Evolutionary conservation across 1,140 invertebrate species (phyloP).

Genomic region (Magallana ariakensis): DNA sequence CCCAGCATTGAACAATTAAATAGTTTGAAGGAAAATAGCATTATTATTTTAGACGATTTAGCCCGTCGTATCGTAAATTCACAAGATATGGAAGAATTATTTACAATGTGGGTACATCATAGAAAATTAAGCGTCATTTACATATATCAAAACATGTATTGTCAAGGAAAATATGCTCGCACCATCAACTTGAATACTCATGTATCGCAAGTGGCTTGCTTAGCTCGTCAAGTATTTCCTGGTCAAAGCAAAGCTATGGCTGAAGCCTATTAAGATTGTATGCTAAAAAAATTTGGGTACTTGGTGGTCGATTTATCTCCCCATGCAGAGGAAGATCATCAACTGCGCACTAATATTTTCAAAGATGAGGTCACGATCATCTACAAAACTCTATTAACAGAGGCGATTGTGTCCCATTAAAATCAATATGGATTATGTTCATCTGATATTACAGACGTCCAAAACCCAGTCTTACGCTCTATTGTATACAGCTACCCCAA

Average conservation of each 20-base stretch:
- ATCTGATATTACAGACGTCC: neutral
- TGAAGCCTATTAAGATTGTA: conserved; percentile 44
- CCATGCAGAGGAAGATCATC: neutral
- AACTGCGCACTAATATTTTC: conserved; percentile 35
- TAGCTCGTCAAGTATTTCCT: conserved; percentile 38
- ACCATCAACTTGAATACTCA: conserved; percentile 48
- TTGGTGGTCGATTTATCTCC: conserved; percentile 47
- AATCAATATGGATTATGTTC: neutral
- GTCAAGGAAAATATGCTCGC: conserved; percentile 34
- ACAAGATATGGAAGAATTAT: conserved; percentile 43
- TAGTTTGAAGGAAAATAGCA: conserved; percentile 9
- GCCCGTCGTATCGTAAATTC: neutral
- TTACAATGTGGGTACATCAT: conserved; percentile 41
- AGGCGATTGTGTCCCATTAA: too few species aligned
- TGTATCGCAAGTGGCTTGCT: conserved; percentile 36
- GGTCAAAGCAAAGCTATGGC: neutral
- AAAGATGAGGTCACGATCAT: conserved; percentile 11
- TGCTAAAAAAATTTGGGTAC: conserved; percentile 27
- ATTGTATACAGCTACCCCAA: neutral
- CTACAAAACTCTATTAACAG: too few species aligned
- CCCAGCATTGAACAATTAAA: neutral
- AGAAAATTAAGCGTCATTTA: conserved; percentile 38
- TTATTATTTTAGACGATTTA: conserved; percentile 39
- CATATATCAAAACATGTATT: conserved; percentile 46
- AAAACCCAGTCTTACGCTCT: neutral